Evolutionary conservation across 2,888 invertebrate genomes (phyloP), one percentile per base, ranked within the genome.

Genomic region (Microplitis deprimator): DNA sequence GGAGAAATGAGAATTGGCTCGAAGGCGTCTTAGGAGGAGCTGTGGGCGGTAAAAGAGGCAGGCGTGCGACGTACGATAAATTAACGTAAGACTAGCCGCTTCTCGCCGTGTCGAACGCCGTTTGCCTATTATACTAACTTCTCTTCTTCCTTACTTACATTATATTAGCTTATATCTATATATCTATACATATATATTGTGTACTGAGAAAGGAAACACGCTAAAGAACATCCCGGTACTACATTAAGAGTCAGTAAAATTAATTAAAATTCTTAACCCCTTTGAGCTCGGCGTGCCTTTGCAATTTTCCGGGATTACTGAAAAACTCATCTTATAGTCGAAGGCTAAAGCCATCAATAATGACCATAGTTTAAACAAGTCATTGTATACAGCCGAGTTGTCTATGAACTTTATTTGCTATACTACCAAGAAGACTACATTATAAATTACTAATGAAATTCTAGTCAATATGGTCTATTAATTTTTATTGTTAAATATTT

Each of bases 21-120:
- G 5, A 62, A 69, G 71, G 71, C 71, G 29, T 60, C 71, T 71
- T 40, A 64, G 75, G 75, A 69, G 69, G 75, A 69, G 71, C 76
- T 72, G 67, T 70, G 71, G 72, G 76, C 72, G 72, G 76, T 71
- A 29, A 72, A 67, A 29, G 71, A 72, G 72, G 59, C 38, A 67
- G 76, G 71, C 67, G 70, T 61, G 75, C 67, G 79, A 77, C 78
- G 77, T 77, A 79, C 80, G 73, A 78, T 79, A 78, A 77, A 75
- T 77, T 75, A 61, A 78, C 81, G 81, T 83, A 82, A 81, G 78
- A 82, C 82, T 81, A 79, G 73, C 65, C 50, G 76, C 72, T 67
- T 68, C 77, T 60, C 71, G 70, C 67, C 75, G 69, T 62, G 75
- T 75, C 69, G 69, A 75, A 75, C 67, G 60, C 50, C 62, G 69